These are phyloP conservation scores for Tangara arthus DNA, from an alignment of 2,797 vertebrate genomes.

Conservation along the genomic window DNA sequence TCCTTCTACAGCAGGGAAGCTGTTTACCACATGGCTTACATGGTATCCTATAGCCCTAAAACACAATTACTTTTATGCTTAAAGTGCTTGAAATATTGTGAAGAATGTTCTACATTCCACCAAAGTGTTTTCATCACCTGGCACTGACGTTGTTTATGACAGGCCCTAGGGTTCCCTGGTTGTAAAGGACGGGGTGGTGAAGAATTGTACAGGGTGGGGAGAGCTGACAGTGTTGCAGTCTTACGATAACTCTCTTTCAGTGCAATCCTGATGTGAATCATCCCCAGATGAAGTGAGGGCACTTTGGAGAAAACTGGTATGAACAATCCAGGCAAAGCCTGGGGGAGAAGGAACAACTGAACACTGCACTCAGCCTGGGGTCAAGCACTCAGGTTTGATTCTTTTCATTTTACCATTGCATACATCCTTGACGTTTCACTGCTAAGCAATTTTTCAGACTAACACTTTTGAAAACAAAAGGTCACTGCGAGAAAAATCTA, in stretches of 20 bases:
- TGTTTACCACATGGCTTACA: not conserved
- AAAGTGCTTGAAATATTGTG: not conserved
- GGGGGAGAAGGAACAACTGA: not conserved
- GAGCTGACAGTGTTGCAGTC: not conserved
- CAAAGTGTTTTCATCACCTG: not conserved
- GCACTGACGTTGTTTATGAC: not conserved
- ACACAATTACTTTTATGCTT: not conserved
- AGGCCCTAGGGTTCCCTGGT: not conserved
- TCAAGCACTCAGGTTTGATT: not conserved
- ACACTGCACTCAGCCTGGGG: not conserved
- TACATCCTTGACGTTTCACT: not conserved
- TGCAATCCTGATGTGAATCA: not conserved
- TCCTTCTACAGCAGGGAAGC: not conserved
- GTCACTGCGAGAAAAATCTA: not conserved
- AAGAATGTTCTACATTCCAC: not conserved
- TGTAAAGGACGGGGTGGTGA: not conserved
- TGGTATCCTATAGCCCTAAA: not conserved
- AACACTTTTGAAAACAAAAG: constrained; percentile 14
- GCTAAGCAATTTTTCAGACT: not conserved
- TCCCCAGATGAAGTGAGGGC: not conserved
- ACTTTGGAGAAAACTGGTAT: not conserved
- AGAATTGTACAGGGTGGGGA: not conserved
- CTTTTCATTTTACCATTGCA: not conserved
- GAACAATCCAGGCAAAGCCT: not conserved
- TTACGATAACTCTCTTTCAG: not conserved